A percentile compares a stretch with the other conserved stretches of the same genome.
phyloP scores from a whole-genome alignment of 2,888 invertebrate species.

The Pollenia griseotomentosa region DNA sequence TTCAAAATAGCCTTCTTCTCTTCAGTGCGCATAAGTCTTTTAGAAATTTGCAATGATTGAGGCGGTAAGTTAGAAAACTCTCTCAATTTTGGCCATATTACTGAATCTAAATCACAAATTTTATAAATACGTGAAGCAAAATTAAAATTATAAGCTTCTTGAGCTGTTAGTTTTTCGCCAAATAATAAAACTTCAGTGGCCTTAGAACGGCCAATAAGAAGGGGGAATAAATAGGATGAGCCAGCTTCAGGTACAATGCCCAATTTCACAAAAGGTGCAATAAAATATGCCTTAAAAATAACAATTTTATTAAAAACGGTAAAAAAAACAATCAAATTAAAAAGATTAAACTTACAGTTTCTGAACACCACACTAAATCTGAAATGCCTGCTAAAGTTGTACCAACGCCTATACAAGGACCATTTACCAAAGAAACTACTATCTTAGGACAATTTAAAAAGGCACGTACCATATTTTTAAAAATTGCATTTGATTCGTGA shows the following conservation, averaged over 20 bases:
- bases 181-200: slow-evolving; percentile 88
- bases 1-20: slow-evolving; percentile 87
- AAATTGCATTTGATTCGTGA: slow-evolving; percentile 76
- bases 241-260: slow-evolving; percentile 96
- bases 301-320: neutral
- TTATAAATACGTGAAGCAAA: slow-evolving; percentile 92
- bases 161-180: slow-evolving; percentile 90
- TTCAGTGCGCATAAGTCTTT: slow-evolving; percentile 88
- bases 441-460: slow-evolving; percentile 95
- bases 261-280: slow-evolving; percentile 93
- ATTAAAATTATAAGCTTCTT: slow-evolving; percentile 91
- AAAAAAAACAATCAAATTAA: neutral
- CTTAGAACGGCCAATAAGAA: slow-evolving; percentile 92
- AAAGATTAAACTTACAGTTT: slow-evolving; percentile 86
- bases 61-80: slow-evolving; percentile 86
- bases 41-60: slow-evolving; percentile 87
- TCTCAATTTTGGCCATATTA: slow-evolving; percentile 86
- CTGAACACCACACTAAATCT: slow-evolving; percentile 95
- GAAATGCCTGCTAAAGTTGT: slow-evolving; percentile 92
- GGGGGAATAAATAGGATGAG: slow-evolving; percentile 93
- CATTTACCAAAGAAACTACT: slow-evolving; percentile 94
- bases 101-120: slow-evolving; percentile 86
- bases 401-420: slow-evolving; percentile 95
- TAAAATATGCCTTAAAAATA: slow-evolving; percentile 90
- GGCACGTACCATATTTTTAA: slow-evolving; percentile 88